Conservation (phyloP, 2,888 invertebrate species). For the Netelia inedita region DNA sequence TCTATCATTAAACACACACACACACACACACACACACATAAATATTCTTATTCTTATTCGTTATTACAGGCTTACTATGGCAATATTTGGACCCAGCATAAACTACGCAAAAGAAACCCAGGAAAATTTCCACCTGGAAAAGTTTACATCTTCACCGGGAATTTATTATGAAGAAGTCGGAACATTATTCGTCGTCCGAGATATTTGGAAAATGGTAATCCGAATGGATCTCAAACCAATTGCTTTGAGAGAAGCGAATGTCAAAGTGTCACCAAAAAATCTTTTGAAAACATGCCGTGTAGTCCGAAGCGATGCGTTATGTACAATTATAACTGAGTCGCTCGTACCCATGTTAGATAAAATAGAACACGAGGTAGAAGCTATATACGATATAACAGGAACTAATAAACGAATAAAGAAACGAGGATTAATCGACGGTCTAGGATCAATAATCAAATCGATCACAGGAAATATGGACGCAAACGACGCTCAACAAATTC, state of each 20-base stretch:
- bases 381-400: neutral
- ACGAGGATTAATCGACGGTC: neutral
- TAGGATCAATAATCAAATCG: neutral
- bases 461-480: neutral
- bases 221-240: slow-evolving; percentile 2
- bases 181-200: neutral
- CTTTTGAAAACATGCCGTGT: neutral
- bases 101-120: no score
- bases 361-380: neutral
- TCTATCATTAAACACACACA: no score
- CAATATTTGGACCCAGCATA: no score
- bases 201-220: neutral
- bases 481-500: neutral
- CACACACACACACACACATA: no score
- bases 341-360: no score
- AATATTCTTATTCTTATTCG: neutral
- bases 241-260: neutral
- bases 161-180: neutral
- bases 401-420: neutral
- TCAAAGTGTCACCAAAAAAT: neutral
- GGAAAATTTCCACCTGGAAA: neutral
- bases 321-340: no score
- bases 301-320: no score
- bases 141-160: neutral
- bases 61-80: no score